Evolutionary conservation across 2,888 invertebrate genomes (phyloP), one percentile per base, ranked within the genome.

Genomic region (Oligia latruncula): DNA sequence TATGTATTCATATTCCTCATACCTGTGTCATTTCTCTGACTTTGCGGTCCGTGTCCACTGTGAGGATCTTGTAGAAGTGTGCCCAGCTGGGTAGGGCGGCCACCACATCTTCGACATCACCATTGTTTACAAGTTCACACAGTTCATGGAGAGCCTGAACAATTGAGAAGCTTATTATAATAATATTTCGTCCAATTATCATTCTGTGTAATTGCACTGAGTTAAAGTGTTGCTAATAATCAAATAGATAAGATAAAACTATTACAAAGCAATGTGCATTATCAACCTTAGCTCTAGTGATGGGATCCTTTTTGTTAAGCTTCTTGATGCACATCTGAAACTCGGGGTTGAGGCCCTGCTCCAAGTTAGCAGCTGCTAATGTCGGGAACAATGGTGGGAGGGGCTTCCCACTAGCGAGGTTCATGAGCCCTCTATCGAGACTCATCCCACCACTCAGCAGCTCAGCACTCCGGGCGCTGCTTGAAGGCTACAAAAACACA

Each of bases 391-490:
- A 81, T 1, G 93, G 91, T 0, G 94, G 92, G 43, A 94, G 81
- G 17, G 87, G 80, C 74, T 94, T 93, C 1, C 93, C 92, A 0
- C 83, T 87, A 0, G 78, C 87, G 0, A 83, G 35, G 6, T 75
- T 84, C 73, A 90, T 82, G 76, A 88, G 82, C 8, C 88, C 90
- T 2, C 90, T 76, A 13, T 92, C 93, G 6, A 92, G 70, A 35
- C 90, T 92, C 29, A 91, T 81, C 0, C 88, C 79, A 97, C 96
- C 92, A 66, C 97, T 98, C 64, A 99, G 96, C 35, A 99, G 96
- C 92, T 99, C 98, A 0, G 99, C 99, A 93, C 98, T 99, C 74
- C 99, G 98, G 23, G 98, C 98, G 93, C 99, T 99, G 93, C 98
- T 99, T 40, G 99, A 99, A 4, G 99, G 99, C 99, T 99, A 92